phyloP scores from a whole-genome alignment of 2,888 invertebrate species.

The Eristalis intricaria region DNA sequence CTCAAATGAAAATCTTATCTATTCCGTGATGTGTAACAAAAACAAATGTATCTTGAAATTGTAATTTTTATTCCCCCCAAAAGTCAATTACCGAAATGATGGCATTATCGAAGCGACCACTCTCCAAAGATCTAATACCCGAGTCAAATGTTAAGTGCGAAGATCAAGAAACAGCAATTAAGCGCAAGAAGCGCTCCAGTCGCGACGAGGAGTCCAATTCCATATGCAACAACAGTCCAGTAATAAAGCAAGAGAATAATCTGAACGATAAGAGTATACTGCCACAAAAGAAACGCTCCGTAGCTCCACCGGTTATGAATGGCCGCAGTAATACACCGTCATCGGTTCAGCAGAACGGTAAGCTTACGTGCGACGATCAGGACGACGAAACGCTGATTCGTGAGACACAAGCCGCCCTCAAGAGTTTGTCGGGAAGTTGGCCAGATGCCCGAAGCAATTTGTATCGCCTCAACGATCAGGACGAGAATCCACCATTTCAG shows the following conservation, averaged over 20 bases:
- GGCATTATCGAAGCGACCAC: constrained; percentile 81
- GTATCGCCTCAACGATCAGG: constrained; percentile 87
- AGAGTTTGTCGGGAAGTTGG: constrained; percentile 94
- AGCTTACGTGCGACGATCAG: constrained; percentile 81
- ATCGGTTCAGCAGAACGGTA: constrained; percentile 65
- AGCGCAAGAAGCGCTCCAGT: constrained; percentile 80
- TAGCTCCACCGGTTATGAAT: constrained; percentile 62
- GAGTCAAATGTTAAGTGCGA: constrained; percentile 77
- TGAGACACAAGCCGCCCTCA: constrained; percentile 93
- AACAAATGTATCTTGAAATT: background rate
- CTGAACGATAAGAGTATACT: constrained; percentile 74
- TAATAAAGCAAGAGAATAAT: constrained; percentile 64
- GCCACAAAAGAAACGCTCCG: constrained; percentile 80
- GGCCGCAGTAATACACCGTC: constrained; percentile 57
- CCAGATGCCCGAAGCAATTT: constrained; percentile 86
- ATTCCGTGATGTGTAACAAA: constrained; percentile 3
- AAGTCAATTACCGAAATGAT: constrained; percentile 74
- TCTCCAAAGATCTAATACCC: constrained; percentile 79
- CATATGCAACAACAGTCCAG: constrained; percentile 74
- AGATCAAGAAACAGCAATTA: constrained; percentile 79
- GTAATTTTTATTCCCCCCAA: background rate
- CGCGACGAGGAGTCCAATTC: constrained; percentile 79
- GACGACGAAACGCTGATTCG: constrained; percentile 92
- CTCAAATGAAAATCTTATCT: background rate
- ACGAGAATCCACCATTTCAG: constrained; percentile 91